phyloP scores from a whole-genome alignment of 2,113 vertebrate species.

The Aphyosemion australe region DNA sequence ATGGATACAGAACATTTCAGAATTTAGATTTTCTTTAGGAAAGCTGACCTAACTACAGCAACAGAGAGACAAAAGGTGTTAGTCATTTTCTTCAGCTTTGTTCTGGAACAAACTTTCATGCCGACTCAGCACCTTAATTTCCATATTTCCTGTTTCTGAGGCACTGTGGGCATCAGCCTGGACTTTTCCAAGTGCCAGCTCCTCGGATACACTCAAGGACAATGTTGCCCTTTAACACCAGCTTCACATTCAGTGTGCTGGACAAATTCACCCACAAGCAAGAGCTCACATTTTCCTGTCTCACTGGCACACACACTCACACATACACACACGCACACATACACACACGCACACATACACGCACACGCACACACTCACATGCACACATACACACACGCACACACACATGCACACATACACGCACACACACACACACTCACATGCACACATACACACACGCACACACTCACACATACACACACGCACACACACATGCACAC shows the following conservation, averaged over 20 bases:
- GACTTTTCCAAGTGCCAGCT: slow-evolving; percentile 28
- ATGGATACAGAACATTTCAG: no score
- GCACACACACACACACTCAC: slow-evolving; percentile 37
- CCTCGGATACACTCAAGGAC: slow-evolving; percentile 13
- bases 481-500: slow-evolving; percentile 44
- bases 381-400: slow-evolving; percentile 13
- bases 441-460: slow-evolving; percentile 20
- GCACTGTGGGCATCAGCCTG: slow-evolving; percentile 30
- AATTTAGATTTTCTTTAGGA: no score
- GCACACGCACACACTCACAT: no score
- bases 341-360: slow-evolving; percentile 32
- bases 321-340: slow-evolving; percentile 18
- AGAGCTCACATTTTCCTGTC: slow-evolving; percentile 17
- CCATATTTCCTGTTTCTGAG: background rate
- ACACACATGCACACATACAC: slow-evolving; percentile 34
- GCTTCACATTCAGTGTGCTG: background rate
- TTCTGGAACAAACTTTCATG: background rate
- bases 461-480: slow-evolving; percentile 34
- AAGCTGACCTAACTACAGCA: no score
- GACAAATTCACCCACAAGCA: slow-evolving; percentile 5
- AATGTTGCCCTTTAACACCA: slow-evolving; percentile 18
- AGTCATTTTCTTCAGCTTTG: no score
- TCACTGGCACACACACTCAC: slow-evolving; percentile 2
- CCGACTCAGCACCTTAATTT: background rate
- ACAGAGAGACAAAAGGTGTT: no score